These are phyloP conservation scores for Heliconius himera DNA, from an alignment of 1,140 invertebrate species.

Conservation along the genomic window DNA sequence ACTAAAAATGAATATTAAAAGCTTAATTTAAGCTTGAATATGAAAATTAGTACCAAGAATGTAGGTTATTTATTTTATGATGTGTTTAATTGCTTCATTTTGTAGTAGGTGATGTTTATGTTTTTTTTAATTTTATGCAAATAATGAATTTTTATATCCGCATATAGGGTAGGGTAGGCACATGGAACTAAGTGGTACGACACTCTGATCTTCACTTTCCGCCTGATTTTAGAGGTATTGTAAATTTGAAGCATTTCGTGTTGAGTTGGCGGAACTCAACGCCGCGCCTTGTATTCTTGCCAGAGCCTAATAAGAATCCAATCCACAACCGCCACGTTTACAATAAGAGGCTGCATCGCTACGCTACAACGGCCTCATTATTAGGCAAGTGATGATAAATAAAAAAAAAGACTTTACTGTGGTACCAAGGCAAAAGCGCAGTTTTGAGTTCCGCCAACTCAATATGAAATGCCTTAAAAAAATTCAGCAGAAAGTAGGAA, in stretches of 20 bases:
- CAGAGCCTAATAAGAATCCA: too few species aligned
- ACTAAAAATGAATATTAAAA: conserved; percentile 8
- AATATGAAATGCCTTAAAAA: too few species aligned
- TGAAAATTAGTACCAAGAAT: background rate
- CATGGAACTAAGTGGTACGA: background rate
- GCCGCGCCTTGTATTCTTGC: background rate
- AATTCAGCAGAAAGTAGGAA: too few species aligned
- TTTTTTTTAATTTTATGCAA: background rate
- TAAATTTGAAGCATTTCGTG: too few species aligned
- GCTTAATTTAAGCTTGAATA: background rate
- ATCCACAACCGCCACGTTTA: too few species aligned
- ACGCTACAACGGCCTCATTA: too few species aligned
- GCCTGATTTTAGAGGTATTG: background rate
- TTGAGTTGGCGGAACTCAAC: background rate
- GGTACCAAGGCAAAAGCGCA: too few species aligned
- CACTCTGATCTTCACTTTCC: too few species aligned
- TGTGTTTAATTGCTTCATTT: background rate
- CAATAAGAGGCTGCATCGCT: too few species aligned
- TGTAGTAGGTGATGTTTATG: background rate
- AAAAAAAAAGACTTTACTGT: too few species aligned
- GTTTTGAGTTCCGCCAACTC: too few species aligned
- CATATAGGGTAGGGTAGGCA: background rate
- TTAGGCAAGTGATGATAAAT: too few species aligned
- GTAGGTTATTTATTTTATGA: background rate
- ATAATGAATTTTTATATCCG: background rate